Evolutionary conservation across 2,888 invertebrate species (phyloP).

Genomic region (Cryptus viduatorius): DNA sequence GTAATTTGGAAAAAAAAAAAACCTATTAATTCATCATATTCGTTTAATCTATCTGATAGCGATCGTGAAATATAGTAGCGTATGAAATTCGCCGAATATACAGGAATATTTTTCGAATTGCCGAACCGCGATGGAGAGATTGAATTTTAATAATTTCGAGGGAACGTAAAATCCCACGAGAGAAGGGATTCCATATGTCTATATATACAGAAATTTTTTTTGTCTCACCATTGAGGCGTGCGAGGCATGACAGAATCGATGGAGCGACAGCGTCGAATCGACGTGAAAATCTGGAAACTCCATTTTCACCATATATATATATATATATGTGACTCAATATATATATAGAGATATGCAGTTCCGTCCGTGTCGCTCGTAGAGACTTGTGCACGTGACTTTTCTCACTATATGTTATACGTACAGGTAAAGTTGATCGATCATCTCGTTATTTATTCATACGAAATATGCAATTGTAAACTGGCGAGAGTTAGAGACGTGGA

Average conservation of each 20-base stretch:
- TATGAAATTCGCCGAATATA: neutral
- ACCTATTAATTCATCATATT: neutral
- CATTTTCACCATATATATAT: neutral
- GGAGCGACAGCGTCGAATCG: neutral
- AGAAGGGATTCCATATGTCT: neutral
- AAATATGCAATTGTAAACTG: conserved; percentile 26
- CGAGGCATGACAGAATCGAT: conserved; percentile 34
- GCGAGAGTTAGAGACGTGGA: conserved; percentile 5
- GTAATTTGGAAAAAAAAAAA: neutral
- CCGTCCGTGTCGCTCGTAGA: neutral
- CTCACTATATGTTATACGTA: neutral
- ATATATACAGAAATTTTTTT: neutral
- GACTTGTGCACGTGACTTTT: neutral
- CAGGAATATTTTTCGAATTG: neutral
- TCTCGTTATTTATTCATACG: conserved; percentile 49
- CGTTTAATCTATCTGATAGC: neutral
- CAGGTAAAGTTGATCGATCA: conserved; percentile 44
- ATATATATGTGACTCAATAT: neutral
- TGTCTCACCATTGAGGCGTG: neutral
- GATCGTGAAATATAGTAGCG: neutral
- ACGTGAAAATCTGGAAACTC: conserved; percentile 6
- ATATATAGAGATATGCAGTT: neutral
- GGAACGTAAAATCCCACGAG: neutral
- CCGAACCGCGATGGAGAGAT: conserved; percentile 2
- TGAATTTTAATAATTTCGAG: conserved; percentile 32